Base-by-base conservation (phyloP, 2,888 invertebrate genomes). In the Merodon equestris region DNA sequence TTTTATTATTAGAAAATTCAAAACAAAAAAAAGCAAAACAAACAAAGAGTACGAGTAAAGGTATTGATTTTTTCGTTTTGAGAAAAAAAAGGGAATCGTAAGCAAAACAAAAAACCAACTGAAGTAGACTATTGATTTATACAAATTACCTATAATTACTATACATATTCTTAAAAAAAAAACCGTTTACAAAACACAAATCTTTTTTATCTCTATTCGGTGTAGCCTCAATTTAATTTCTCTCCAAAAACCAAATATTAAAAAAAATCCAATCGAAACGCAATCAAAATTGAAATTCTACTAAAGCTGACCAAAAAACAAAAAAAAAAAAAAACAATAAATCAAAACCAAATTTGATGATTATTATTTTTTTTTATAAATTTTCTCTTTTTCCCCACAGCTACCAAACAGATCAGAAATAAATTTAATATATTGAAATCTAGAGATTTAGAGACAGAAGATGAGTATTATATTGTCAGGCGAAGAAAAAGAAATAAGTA, bases 391-490 rank as follows among this genome's bases (percentile, higher is more conserved):
- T 75, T 68, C 77, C 73, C 74, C 68, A 75, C 81, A 81, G 81
- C 81, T 81, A 81, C 81, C 81, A 81, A 81, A 81, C 81, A 75
- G 75, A 75, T 81, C 81, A 81, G 81, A 81, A 81, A 81, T 75
- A 81, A 81, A 50, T 81, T 75, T 81, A 71, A 66, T 81, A 51
- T 81, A 56, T 75, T 81, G 75, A 81, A 81, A 81, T 71, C 81
- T 81, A 81, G 56, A 71, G 81, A 81, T 75, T 81, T 81, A 81
- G 56, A 53, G 56, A 81, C 70, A 75, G 81, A 48, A 66, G 75
- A 81, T 61, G 75, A 81, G 70, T 81, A 75, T 81, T 81, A 66
- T 75, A 81, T 81, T 81, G 75, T 81, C 81, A 81, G 71, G 81
- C 81, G 81, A 75, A 70, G 75, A 81, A 81, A 81, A 68, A 70